Evolutionary conservation across 2,888 invertebrate species (phyloP), one percentile per base, ranked within the genome.

Genomic region (Xestia xanthographa): DNA sequence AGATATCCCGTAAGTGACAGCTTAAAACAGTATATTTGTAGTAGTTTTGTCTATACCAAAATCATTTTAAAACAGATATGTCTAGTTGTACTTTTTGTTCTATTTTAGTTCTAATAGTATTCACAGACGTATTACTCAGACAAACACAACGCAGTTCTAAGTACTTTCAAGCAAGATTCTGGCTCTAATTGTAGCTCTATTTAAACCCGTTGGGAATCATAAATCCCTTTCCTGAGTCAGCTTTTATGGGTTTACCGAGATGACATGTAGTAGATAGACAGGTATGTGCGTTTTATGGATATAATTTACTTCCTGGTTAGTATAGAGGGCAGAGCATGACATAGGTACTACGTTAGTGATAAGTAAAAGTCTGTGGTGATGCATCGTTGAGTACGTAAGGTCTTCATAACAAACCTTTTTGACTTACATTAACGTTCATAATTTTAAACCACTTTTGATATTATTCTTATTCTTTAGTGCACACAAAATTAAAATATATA

Each of bases 211-310:
- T 66, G 38, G 38, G 48, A 56, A 79, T 60, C 50, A 63, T 82
- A 83, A 79, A 82, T 70, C 62, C 66, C 29, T 69, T 62, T 45
- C 58, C 66, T 60, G n/a, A 56, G 74, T 41, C 43, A n/a, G 63
- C 53, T 71, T 80, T 80, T 80, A 80, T 72, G 56, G 67, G 45
- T 72, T 81, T 48, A 67, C 72, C 17, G 9, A 66, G 77, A 77
- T 71, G 77, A 68, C 72, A 82, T 68, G 38, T 29, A 34, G 41
- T 53, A 65, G 70, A 65, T 53, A 58, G 60, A 53, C 20, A 29
- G 14, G 63, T 62, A 82, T 66, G 69, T 62, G 45, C 38, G 56
- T 70, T 82, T 77, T 63, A 80, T 80, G 43, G 45, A 14, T 29
- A 12, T 67, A 67, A 76, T 76, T 69, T 53, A 66, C 69, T 82